Base-by-base conservation (phyloP, 2,797 vertebrate genomes). In the Percopsis omiscomaycus region DNA sequence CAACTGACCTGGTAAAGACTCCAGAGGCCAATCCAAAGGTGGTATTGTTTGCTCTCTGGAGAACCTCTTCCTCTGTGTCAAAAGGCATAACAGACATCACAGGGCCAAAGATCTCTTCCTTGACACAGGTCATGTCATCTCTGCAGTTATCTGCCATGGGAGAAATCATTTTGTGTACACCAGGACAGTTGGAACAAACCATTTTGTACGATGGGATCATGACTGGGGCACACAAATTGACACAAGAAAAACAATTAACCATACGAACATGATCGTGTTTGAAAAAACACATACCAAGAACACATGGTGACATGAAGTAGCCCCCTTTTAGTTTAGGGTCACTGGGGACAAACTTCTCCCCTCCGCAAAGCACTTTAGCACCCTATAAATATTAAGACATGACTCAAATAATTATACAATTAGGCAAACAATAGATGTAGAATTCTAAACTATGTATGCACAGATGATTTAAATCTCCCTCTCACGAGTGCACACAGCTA, bases 61-160 rank as follows among this genome's bases (percentile, higher is more conserved):
- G 62, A 59, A 93, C 98, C 73, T 99, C 98, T 0, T 95, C 94
- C 79, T 99, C 98, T 0, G 94, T 95, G 88, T 97, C 94, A 69
- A 99, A 99, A 0, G 95, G 82, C 81, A 99, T 76, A 68, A 99
- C 93, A 0, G 95, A 95, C 98, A 99, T 98, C 49, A 99, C 98
- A 0, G 98, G 98, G 3, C 97, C 98, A 14, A 99, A 99, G 63
- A 99, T 99, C 90, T 99, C 98, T 79, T 99, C 96, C 77, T 93
- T 95, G 74, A 99, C 96, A 57, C 96, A 98, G 0, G 92, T 96
- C 96, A 99, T 98, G 64, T 95, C 92, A 16, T 99, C 98, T 1
- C 68, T 94, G 91, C 96, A 98, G 84, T 95, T 89, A 61, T 94
- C 98, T 99, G 85, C 12, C 63, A 45, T 1, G 0, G 11, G 8